These are phyloP conservation scores for Gobio gobio DNA, from an alignment of 2,113 vertebrate genomes.

Conservation along the genomic window DNA sequence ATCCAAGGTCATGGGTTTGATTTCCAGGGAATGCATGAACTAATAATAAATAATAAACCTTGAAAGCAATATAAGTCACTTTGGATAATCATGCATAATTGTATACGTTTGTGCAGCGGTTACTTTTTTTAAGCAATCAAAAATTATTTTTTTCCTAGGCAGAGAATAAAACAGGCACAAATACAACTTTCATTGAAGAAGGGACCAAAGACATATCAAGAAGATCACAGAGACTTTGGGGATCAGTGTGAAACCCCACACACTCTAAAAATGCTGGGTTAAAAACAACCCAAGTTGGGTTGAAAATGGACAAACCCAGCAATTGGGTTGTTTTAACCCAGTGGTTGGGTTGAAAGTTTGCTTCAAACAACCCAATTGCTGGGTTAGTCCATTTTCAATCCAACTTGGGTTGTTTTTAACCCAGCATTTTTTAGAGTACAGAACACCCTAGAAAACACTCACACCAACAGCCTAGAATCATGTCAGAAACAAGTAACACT, in stretches of 20 bases:
- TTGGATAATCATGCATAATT: not conserved
- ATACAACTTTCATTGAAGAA: not conserved
- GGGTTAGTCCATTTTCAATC: too few species aligned
- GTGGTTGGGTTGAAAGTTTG: too few species aligned
- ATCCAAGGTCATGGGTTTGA: not conserved
- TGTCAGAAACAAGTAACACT: not conserved
- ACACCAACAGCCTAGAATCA: not conserved
- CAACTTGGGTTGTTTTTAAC: too few species aligned
- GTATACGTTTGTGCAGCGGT: not conserved
- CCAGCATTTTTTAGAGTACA: too few species aligned
- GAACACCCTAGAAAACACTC: too few species aligned
- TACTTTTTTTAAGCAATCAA: not conserved
- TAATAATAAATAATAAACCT: not conserved
- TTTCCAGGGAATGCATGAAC: not conserved
- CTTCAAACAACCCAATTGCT: too few species aligned
- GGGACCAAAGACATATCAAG: not conserved
- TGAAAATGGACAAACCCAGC: too few species aligned
- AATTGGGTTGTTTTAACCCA: too few species aligned
- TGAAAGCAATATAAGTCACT: not conserved
- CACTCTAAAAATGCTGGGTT: too few species aligned
- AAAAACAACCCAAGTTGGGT: too few species aligned
- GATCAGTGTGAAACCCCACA: too few species aligned
- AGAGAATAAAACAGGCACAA: not conserved
- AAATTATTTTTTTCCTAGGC: not conserved
- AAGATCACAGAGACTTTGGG: too few species aligned